phyloP scores from a whole-genome alignment of 1,140 invertebrate genomes.

The Asbolus verrucosus region DNA sequence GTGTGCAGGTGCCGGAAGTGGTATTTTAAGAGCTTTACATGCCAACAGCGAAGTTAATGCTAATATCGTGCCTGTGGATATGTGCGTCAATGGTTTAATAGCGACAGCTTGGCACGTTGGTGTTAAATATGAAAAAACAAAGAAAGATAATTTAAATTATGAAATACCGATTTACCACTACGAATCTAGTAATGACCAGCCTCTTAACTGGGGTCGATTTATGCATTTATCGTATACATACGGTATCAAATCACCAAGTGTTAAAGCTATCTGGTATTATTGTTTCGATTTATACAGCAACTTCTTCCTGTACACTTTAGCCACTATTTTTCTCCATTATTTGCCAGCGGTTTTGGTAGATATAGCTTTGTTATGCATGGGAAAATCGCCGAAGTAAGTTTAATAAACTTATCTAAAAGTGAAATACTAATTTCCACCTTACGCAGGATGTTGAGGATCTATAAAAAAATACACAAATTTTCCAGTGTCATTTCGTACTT shows the following conservation, averaged over 20 bases:
- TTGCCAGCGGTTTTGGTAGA: conserved; percentile 73
- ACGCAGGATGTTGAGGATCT: conserved; percentile 77
- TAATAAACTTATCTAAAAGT: no score
- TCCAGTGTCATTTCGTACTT: conserved; percentile 79
- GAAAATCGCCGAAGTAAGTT: conserved; percentile 74
- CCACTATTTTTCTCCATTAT: conserved; percentile 70
- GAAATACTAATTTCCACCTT: conserved; percentile 13
- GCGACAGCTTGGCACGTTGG: conserved; percentile 70
- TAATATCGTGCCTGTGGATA: conserved; percentile 90
- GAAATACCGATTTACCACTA: conserved; percentile 77
- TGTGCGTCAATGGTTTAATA: conserved; percentile 85
- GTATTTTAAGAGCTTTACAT: conserved; percentile 78
- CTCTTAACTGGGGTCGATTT: conserved; percentile 65
- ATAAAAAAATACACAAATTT: conserved; percentile 82
- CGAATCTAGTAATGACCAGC: conserved; percentile 75
- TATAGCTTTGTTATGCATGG: conserved; percentile 67
- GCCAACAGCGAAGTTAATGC: conserved; percentile 74
- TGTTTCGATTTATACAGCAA: conserved; percentile 68
- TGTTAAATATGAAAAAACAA: conserved; percentile 43
- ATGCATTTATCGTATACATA: conserved; percentile 49
- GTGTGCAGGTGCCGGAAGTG: conserved; percentile 69
- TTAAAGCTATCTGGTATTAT: conserved; percentile 62
- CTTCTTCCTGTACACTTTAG: conserved; percentile 61
- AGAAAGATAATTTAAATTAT: conserved; percentile 28
- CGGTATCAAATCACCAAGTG: conserved; percentile 50